These are phyloP conservation scores for Acanthurus leucopareius DNA, from an alignment of 2,797 vertebrate genomes.

Conservation along the genomic window DNA sequence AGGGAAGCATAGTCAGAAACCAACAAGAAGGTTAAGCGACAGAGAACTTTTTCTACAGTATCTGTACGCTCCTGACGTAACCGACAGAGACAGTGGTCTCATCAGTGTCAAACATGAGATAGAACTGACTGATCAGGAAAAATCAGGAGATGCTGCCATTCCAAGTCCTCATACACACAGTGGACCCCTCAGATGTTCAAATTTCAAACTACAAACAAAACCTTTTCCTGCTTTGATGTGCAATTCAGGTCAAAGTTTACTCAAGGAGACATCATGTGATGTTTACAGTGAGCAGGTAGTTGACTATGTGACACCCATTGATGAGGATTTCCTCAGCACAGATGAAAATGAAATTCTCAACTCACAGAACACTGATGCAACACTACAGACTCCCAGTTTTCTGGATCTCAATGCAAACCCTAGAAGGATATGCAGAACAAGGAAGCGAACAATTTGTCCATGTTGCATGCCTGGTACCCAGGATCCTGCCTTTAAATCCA, in stretches of 20 bases:
- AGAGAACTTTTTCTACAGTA: background rate
- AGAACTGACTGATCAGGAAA: background rate
- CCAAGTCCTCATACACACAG: background rate
- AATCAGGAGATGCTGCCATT: background rate
- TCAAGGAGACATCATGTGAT: background rate
- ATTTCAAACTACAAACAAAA: conserved; percentile 8
- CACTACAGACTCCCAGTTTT: conserved; percentile 2
- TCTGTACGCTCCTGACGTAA: background rate
- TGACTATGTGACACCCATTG: conserved; percentile 64
- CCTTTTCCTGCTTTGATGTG: background rate
- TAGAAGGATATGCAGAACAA: conserved; percentile 50
- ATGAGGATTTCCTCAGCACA: conserved; percentile 58
- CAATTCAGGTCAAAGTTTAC: conserved; percentile 7
- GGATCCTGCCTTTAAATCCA: conserved; percentile 19
- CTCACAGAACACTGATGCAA: background rate
- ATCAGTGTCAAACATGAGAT: conserved; percentile 13
- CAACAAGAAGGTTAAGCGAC: conserved; percentile 30
- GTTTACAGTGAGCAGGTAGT: conserved; percentile 5
- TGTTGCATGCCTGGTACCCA: conserved; percentile 69
- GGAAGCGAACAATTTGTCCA: conserved; percentile 72
- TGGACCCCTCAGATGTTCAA: conserved; percentile 3
- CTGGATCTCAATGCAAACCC: conserved; percentile 27
- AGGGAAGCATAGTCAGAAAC: conserved; percentile 49
- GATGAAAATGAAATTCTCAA: conserved; percentile 10
- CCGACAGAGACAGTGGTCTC: background rate